Conservation (phyloP, 2,113 vertebrate species). For the Zapus hudsonius region DNA sequence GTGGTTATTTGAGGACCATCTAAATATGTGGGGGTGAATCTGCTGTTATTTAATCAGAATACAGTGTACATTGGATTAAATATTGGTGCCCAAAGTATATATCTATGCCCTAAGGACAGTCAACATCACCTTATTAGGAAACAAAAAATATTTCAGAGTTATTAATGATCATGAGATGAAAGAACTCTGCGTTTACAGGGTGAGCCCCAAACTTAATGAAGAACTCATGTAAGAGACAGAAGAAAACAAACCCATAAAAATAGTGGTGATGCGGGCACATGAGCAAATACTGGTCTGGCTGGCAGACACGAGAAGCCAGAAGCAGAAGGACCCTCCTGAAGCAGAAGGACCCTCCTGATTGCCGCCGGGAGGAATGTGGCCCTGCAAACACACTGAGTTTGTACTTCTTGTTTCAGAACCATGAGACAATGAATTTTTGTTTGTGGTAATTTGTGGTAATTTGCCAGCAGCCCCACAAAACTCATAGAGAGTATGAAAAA, state of each 20-base stretch:
- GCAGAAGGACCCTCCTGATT: too few relatives aligned
- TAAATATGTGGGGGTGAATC: background rate
- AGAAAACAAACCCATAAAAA: background rate
- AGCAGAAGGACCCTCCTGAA: too few relatives aligned
- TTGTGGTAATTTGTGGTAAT: background rate
- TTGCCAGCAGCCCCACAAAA: background rate
- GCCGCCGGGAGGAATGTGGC: fast-evolving
- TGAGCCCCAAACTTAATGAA: background rate
- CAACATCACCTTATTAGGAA: background rate
- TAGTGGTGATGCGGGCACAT: too few relatives aligned
- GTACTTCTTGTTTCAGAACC: background rate
- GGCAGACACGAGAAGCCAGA: background rate
- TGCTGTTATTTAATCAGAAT: background rate
- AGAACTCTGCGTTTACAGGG: background rate
- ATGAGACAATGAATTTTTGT: background rate
- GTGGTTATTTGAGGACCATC: background rate
- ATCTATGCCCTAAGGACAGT: background rate
- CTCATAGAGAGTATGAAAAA: background rate
- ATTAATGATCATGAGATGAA: background rate
- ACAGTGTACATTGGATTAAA: background rate
- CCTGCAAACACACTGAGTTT: background rate
- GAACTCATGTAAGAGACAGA: background rate
- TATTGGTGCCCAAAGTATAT: background rate
- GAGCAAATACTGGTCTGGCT: background rate
- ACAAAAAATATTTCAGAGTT: background rate